phyloP scores from a whole-genome alignment of 2,113 vertebrate genomes.

The Paracanthobrama guichenoti region DNA sequence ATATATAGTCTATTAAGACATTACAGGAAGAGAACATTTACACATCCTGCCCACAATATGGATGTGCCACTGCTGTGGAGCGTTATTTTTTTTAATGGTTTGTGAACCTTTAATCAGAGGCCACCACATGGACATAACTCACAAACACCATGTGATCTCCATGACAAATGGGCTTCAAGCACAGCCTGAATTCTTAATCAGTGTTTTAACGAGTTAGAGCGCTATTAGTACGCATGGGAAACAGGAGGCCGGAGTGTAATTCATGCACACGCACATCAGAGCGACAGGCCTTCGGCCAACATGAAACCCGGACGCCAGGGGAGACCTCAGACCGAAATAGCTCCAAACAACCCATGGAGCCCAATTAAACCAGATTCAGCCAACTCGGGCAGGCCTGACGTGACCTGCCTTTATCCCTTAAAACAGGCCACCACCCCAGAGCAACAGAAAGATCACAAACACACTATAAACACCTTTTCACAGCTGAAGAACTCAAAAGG shows the following conservation, averaged over 20 bases:
- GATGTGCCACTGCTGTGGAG: slow-evolving; percentile 55
- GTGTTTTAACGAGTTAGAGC: slow-evolving; percentile 63
- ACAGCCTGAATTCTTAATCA: slow-evolving; percentile 56
- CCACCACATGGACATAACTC: slow-evolving; percentile 64
- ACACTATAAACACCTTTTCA: slow-evolving; percentile 13
- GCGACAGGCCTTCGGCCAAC: slow-evolving; percentile 55
- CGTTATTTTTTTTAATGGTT: slow-evolving; percentile 36
- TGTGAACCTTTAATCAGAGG: slow-evolving; percentile 66
- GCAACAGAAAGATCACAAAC: slow-evolving; percentile 31
- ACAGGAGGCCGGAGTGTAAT: slow-evolving; percentile 42
- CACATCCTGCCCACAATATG: slow-evolving; percentile 47
- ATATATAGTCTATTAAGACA: neutral
- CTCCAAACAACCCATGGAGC: slow-evolving; percentile 69
- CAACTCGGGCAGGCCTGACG: slow-evolving; percentile 62
- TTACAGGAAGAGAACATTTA: neutral
- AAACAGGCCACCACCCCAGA: slow-evolving; percentile 39
- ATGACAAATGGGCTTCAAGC: slow-evolving; percentile 65
- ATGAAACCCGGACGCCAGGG: slow-evolving; percentile 60
- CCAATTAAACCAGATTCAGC: slow-evolving; percentile 71
- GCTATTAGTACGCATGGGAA: slow-evolving; percentile 60
- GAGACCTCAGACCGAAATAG: slow-evolving; percentile 73
- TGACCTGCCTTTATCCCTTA: slow-evolving; percentile 51
- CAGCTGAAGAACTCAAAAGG: neutral
- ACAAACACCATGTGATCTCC: slow-evolving; percentile 64
- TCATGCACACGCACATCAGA: slow-evolving; percentile 42